phyloP scores from a whole-genome alignment of 2,888 invertebrate species.

The Drosophila mayaguana region DNA sequence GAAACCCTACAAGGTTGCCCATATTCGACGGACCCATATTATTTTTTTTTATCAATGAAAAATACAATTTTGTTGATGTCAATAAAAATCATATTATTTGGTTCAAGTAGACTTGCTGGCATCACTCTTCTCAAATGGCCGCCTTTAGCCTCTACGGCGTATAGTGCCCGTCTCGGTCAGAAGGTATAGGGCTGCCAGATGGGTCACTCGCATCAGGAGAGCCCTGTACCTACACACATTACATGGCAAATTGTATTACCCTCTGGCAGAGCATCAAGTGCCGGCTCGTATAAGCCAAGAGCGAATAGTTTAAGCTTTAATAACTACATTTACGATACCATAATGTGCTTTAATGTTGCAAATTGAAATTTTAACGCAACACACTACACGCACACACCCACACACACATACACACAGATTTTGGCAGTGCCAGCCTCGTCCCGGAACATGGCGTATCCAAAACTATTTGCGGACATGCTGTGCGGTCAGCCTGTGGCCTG shows the following conservation, averaged over 20 bases:
- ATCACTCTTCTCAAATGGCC: too few species aligned
- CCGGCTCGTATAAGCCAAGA: conserved; percentile 26
- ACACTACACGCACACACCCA: conserved; percentile 7
- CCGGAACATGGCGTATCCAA: conserved; percentile 52
- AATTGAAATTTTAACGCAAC: conserved; percentile 75
- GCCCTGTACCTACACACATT: not conserved
- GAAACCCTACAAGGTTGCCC: too few species aligned
- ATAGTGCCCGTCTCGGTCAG: too few species aligned
- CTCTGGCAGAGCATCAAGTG: not conserved
- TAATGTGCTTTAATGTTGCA: conserved; percentile 71
- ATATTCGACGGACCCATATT: too few species aligned
- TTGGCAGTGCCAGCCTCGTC: conserved; percentile 5
- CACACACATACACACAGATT: conserved; percentile 25
- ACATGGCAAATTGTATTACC: not conserved
- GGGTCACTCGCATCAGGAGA: too few species aligned
- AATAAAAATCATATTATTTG: too few species aligned
- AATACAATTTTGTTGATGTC: too few species aligned
- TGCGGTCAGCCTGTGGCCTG: conserved; percentile 67
- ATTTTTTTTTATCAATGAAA: too few species aligned
- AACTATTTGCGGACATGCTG: conserved; percentile 75
- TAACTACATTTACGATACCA: conserved; percentile 71
- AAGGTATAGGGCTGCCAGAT: too few species aligned
- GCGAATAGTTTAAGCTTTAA: conserved; percentile 65
- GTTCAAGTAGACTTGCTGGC: too few species aligned
- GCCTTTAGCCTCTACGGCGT: too few species aligned